Evolutionary conservation across 2,113 vertebrate genomes (phyloP).

Genomic region (Rhea americana): DNA sequence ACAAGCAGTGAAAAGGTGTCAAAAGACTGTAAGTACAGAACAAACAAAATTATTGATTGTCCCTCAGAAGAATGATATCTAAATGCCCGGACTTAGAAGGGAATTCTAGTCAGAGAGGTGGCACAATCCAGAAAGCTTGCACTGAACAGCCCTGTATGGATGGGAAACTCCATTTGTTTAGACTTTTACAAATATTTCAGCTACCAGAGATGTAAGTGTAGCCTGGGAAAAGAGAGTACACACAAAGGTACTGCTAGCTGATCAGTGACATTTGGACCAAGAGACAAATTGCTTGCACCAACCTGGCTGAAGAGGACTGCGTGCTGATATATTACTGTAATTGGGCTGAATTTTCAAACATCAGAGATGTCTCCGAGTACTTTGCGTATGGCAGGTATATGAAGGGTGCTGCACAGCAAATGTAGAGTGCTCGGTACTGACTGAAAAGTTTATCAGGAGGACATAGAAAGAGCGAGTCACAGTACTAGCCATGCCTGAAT

Average conservation of each 20-base stretch:
- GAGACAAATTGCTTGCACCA: rapidly evolving
- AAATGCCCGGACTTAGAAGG: rapidly evolving
- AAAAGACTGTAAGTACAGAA: background rate
- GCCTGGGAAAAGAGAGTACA: too few relatives aligned
- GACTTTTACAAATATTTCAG: background rate
- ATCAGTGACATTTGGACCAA: background rate
- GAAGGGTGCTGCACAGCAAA: background rate
- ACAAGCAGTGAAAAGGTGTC: background rate
- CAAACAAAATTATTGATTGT: background rate
- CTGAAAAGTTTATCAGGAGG: rapidly evolving
- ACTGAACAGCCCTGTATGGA: background rate
- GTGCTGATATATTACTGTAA: rapidly evolving
- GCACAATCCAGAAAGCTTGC: rapidly evolving
- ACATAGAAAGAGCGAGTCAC: rapidly evolving
- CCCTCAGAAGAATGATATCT: background rate
- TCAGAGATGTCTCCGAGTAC: rapidly evolving
- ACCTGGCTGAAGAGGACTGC: rapidly evolving
- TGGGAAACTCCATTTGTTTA: rapidly evolving
- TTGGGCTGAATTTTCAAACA: background rate
- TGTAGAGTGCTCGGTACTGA: rapidly evolving
- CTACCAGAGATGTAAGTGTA: background rate
- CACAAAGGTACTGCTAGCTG: rapidly evolving
- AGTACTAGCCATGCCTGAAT: rapidly evolving
- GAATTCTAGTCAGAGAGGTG: background rate
- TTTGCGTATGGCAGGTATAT: rapidly evolving